Evolutionary conservation across 2,113 vertebrate species (phyloP).

Genomic region (Pollimyrus isidori): DNA sequence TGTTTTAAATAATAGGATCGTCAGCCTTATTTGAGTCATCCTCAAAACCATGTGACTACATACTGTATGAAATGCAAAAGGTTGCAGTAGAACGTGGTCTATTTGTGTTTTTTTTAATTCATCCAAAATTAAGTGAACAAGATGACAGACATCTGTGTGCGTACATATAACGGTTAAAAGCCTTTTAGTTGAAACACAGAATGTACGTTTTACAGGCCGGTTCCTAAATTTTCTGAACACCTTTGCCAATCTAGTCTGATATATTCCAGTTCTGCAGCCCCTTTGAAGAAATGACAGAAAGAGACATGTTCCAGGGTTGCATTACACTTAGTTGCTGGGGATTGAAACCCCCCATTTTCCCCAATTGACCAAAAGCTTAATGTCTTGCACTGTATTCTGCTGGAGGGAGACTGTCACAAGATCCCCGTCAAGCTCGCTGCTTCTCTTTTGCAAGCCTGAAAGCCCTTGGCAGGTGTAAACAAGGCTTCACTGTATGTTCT

Average conservation of each 20-base stretch:
- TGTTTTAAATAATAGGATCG: not conserved
- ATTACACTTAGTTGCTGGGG: conserved; percentile 5
- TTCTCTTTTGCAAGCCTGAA: conserved; percentile 5
- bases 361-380: not conserved
- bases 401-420: not conserved
- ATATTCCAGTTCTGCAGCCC: not conserved
- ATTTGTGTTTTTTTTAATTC: not conserved
- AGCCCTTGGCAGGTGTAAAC: conserved; percentile 23
- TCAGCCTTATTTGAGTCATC: not conserved
- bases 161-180: not conserved
- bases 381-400: not conserved
- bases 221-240: not conserved
- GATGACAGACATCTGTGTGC: not conserved
- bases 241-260: not conserved
- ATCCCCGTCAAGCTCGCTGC: not conserved
- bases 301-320: not conserved
- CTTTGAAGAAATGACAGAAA: not conserved
- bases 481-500: conserved; percentile 22
- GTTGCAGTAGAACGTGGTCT: not conserved
- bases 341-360: not conserved
- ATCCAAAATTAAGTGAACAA: not conserved
- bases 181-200: not conserved
- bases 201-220: not conserved
- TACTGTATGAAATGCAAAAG: not conserved
- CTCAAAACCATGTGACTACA: not conserved